Evolutionary conservation across 2,113 vertebrate species (phyloP), one percentile per base, ranked within the genome.

Genomic region (Urocolius indicus): DNA sequence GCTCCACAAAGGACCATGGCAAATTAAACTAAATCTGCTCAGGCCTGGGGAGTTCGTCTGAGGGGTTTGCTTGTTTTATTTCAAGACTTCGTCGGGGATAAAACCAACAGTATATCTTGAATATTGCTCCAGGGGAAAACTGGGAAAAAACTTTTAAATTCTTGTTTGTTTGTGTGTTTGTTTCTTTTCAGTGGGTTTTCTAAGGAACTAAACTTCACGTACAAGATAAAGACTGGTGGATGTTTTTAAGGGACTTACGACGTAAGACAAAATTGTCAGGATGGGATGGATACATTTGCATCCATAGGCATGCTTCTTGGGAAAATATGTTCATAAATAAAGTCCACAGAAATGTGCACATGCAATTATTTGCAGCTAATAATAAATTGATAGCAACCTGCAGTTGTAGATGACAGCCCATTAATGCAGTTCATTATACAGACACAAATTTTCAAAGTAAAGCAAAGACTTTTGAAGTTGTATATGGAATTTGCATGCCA

Each of bases 1-100:
- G 96, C 87, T 96, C 95, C 92, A 62, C 66, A 87, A 95, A 97
- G 92, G 94, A 84, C 95, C 95, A 51, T 96, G 93, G 96, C 92
- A 97, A 96, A 96, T 94, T 73, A 84, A 94, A 96, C 96, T 90
- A 94, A 94, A 92, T 71, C 92, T 21, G 13, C 82, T 88, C 75
- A 32, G 90, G 63, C 71, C 49, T 38, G 48, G n/a, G 72, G 89
- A 92, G 83, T 79, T 95, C 87, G 71, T 85, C 71, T 78, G 69
- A 83, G 63, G 63, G 68, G 27, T 87, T 94, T 80, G 87, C 81
- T 95, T 95, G 65, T 59, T 96, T 91, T 93, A 45, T 84, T 90
- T 92, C 34, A 71, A 58, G 61, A 81, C 86, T 90, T 90, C 54
- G 24, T 66, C 30, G 46, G 46, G 54, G 69, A 69, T 90, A 90